Evolutionary conservation across 2,888 invertebrate genomes (phyloP).

Genomic region (Hoplodrina ambigua): DNA sequence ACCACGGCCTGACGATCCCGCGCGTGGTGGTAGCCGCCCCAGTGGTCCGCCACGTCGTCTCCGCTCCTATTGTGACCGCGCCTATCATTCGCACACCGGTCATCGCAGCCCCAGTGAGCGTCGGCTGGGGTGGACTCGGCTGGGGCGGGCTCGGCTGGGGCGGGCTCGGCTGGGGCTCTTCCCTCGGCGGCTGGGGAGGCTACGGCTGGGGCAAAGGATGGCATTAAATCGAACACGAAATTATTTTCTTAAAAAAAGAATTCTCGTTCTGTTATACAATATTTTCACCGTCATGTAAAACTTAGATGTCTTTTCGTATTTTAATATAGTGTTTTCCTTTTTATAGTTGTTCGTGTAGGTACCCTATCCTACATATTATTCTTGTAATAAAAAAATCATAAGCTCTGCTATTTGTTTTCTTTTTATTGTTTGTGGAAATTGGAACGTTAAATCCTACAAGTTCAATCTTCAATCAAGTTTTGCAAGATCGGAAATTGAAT

Average conservation of each 20-base stretch:
- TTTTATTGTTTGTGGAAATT: constrained; percentile 45
- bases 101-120: constrained; percentile 45
- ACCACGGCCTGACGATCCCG: constrained; percentile 78
- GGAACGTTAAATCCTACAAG: not conserved
- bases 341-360: constrained; percentile 34
- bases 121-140: constrained; percentile 60
- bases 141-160: constrained; percentile 62
- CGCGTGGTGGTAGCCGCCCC: constrained; percentile 64
- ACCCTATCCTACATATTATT: constrained; percentile 12
- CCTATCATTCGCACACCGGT: constrained; percentile 66
- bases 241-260: constrained; percentile 45
- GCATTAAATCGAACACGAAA: constrained; percentile 57
- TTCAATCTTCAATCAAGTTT: not conserved
- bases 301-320: constrained; percentile 34
- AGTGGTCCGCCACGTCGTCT: constrained; percentile 52
- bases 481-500: constrained; percentile 8
- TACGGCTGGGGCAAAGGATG: constrained; percentile 54
- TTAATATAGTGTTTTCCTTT: constrained; percentile 40
- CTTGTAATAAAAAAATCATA: constrained; percentile 52
- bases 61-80: constrained; percentile 66
- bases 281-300: constrained; percentile 29
- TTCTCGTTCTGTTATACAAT: constrained; percentile 29
- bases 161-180: constrained; percentile 58
- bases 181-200: constrained; percentile 51
- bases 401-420: constrained; percentile 29